These are phyloP conservation scores for Austrofundulus limnaeus DNA, from an alignment of 2,113 vertebrate species.

Conservation along the genomic window DNA sequence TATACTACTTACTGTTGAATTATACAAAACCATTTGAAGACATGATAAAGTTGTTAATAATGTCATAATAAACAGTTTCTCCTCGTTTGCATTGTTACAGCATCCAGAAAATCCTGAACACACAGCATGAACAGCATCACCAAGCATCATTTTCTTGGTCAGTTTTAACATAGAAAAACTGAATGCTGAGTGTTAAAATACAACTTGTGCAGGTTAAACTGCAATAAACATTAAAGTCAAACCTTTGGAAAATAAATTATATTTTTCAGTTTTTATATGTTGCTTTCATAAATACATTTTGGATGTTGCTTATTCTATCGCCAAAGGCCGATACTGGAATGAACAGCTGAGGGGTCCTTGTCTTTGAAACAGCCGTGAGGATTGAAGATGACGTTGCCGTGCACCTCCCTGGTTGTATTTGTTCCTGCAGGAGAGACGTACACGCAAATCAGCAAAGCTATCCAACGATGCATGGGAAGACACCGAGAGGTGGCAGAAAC, in stretches of 20 bases:
- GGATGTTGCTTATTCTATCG: conserved; percentile 70
- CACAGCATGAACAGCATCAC: too few relatives aligned
- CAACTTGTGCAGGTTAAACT: neutral
- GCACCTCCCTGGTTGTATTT: conserved; percentile 67
- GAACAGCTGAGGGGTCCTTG: conserved; percentile 79
- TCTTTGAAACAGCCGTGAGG: conserved; percentile 70
- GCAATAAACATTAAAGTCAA: neutral
- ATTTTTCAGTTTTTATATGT: conserved; percentile 8
- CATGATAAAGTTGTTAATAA: too few relatives aligned
- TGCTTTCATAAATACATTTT: conserved; percentile 66
- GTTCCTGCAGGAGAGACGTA: neutral
- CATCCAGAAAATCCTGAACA: too few relatives aligned
- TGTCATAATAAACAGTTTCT: too few relatives aligned
- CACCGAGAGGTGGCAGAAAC: conserved; percentile 3
- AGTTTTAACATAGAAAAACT: too few relatives aligned
- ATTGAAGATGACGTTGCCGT: conserved; percentile 73
- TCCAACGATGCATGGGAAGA: conserved; percentile 8
- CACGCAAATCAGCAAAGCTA: neutral
- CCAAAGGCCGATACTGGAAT: conserved; percentile 75
- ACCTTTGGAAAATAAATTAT: neutral
- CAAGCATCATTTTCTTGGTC: too few relatives aligned
- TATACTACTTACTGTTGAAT: too few relatives aligned
- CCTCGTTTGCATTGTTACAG: too few relatives aligned
- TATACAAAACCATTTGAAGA: too few relatives aligned
- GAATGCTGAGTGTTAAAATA: neutral